Evolutionary conservation across 2,113 vertebrate genomes (phyloP).

Genomic region (Gallinago paraguaiae): DNA sequence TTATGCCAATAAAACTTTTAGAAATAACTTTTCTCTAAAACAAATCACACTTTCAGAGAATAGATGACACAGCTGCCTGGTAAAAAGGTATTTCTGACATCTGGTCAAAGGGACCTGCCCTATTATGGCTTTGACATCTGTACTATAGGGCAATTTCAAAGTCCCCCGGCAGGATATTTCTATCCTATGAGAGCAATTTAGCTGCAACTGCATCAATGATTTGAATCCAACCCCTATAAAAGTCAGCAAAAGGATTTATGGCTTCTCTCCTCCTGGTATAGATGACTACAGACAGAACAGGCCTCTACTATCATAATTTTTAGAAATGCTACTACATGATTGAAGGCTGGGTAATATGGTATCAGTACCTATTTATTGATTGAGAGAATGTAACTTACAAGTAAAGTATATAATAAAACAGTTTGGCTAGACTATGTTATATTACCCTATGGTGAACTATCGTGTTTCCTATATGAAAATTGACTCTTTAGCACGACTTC

Average conservation of each 20-base stretch:
- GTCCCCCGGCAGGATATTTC: neutral
- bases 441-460: neutral
- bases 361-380: neutral
- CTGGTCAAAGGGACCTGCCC: neutral
- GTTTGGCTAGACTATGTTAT: neutral
- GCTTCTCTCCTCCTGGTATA: neutral
- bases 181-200: neutral
- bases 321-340: neutral
- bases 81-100: slow-evolving; percentile 5
- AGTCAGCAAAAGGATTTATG: neutral
- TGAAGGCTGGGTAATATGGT: neutral
- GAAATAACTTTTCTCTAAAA: slow-evolving; percentile 54
- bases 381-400: neutral
- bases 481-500: neutral
- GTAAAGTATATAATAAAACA: neutral
- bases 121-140: neutral
- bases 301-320: neutral
- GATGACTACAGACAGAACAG: neutral
- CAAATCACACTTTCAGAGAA: neutral
- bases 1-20: slow-evolving; percentile 65
- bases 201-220: neutral
- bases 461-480: neutral
- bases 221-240: neutral
- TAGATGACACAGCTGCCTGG: neutral
- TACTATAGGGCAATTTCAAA: neutral